Percentiles rank a stretch among this genome's conserved stretches.
phyloP scores from a whole-genome alignment of 2,113 vertebrate species.

The Brachyhypopomus occidentalis region DNA sequence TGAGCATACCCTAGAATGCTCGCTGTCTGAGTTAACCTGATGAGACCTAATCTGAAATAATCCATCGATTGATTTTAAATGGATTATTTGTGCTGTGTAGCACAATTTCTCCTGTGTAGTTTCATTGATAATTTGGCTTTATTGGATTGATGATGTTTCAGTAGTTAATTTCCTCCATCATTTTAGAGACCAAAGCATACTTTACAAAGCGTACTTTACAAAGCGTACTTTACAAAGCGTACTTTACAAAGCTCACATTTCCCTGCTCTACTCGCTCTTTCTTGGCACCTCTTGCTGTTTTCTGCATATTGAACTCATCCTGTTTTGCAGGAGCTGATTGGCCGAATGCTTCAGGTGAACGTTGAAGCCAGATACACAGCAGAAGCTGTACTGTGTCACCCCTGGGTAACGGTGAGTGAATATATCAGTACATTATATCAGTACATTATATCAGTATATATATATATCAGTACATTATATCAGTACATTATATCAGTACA shows the following conservation, averaged over 20 bases:
- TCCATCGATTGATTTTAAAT: not conserved
- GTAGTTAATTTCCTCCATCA: not conserved
- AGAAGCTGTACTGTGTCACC: slow-evolving; percentile 88
- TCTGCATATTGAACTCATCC: no score
- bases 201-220: no score
- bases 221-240: no score
- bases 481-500: no score
- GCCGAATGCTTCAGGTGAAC: slow-evolving; percentile 91
- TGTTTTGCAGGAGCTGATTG: slow-evolving; percentile 86
- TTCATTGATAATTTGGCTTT: not conserved
- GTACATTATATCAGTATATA: no score
- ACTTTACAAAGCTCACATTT: no score
- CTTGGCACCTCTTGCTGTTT: no score
- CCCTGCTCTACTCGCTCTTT: no score
- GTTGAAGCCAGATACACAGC: slow-evolving; percentile 88
- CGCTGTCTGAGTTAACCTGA: no score
- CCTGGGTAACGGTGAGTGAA: slow-evolving; percentile 89
- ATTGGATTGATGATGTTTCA: not conserved
- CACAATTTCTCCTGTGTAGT: not conserved
- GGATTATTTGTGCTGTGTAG: not conserved
- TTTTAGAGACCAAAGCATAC: not conserved
- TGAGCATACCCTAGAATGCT: not conserved
- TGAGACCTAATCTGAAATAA: not conserved
- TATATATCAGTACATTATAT: no score
- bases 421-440: no score